Conservation (phyloP, 2,888 invertebrate species). For the Lasioglossum malachurum region DNA sequence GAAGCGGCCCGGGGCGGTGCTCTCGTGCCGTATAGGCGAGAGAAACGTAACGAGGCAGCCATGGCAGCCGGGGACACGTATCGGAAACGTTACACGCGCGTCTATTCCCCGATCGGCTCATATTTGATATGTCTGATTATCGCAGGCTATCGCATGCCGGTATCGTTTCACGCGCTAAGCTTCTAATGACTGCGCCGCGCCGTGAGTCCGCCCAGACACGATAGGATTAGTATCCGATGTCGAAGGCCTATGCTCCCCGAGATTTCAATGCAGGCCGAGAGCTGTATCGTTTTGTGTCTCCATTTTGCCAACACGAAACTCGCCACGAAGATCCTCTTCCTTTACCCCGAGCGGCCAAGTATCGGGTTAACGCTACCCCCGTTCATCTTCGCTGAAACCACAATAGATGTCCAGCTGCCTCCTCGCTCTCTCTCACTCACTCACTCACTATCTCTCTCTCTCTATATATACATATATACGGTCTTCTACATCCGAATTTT, state of each 20-base stretch:
- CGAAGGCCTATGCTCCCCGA: constrained; percentile 38
- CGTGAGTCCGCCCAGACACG: constrained; percentile 64
- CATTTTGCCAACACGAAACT: constrained; percentile 30
- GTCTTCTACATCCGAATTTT: background rate
- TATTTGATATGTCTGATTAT: constrained; percentile 66
- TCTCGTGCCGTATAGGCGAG: constrained; percentile 15
- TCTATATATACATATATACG: no score
- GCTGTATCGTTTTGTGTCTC: constrained; percentile 12
- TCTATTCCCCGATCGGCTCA: constrained; percentile 62
- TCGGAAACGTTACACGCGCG: constrained; percentile 63
- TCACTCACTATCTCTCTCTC: background rate
- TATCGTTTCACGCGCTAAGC: constrained; percentile 61
- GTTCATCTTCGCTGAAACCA: constrained; percentile 3
- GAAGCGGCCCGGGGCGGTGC: constrained; percentile 11
- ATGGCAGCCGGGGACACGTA: constrained; percentile 43
- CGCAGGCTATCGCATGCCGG: constrained; percentile 61
- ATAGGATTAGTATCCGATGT: constrained; percentile 68
- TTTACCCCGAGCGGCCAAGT: background rate
- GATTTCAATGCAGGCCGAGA: constrained; percentile 25
- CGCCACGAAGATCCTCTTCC: background rate
- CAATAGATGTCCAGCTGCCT: background rate
- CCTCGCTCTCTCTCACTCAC: background rate
- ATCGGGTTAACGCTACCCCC: background rate
- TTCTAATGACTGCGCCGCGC: constrained; percentile 66
- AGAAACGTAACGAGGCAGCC: constrained; percentile 32